Percentiles rank a stretch among this genome's conserved stretches.
Evolutionary conservation across 2,888 invertebrate species (phyloP).

Genomic region (Adelognathus sp.): DNA sequence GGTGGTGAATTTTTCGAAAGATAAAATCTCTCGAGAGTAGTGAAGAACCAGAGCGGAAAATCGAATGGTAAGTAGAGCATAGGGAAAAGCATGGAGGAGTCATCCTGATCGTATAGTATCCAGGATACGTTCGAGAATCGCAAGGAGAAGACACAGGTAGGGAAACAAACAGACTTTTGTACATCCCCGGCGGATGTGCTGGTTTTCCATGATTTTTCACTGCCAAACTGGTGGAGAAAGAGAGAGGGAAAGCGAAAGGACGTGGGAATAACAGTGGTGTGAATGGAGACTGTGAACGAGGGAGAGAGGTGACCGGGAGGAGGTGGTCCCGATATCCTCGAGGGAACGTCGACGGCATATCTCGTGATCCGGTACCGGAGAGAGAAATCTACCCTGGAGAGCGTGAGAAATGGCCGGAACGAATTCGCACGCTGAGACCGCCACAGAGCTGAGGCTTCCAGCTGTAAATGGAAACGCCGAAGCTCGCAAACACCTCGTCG

Average conservation of each 20-base stretch:
- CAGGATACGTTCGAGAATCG: constrained; percentile 5
- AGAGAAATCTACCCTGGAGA: constrained; percentile 17
- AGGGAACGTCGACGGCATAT: constrained; percentile 19
- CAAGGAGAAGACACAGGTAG: constrained; percentile 6
- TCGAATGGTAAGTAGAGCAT: not conserved
- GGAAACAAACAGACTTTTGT: not conserved
- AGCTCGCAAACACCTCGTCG: constrained; percentile 33
- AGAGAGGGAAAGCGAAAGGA: constrained; percentile 27
- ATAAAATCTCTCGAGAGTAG: not conserved
- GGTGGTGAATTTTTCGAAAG: no score
- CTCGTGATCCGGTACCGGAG: constrained; percentile 21
- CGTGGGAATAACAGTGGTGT: constrained; percentile 7
- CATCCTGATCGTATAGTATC: constrained; percentile 20
- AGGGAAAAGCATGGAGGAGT: not conserved
- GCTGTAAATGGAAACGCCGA: constrained; percentile 27
- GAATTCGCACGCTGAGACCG: constrained; percentile 21
- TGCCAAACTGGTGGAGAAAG: not conserved
- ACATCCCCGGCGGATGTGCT: not conserved
- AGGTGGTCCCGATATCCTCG: constrained; percentile 19
- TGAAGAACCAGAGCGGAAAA: not conserved
- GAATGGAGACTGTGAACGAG: not conserved
- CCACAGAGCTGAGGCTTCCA: constrained; percentile 17
- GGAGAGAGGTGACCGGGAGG: no score
- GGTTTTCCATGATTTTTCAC: constrained; percentile 29
- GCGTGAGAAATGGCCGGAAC: constrained; percentile 39